phyloP scores from a whole-genome alignment of 1,140 invertebrate genomes.

The Hydropsyche tenuis region DNA sequence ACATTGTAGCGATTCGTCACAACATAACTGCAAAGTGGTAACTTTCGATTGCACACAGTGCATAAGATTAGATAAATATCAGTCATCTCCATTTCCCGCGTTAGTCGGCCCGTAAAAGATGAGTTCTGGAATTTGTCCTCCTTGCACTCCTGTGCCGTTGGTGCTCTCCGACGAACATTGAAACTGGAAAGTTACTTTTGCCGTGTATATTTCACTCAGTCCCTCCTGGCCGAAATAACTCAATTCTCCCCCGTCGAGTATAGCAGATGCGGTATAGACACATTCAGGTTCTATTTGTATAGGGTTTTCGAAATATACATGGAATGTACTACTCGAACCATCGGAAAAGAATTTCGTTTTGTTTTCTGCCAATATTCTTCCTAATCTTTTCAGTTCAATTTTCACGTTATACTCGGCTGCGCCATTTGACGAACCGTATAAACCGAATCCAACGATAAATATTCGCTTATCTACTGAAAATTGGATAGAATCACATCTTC shows the following conservation, averaged over 20 bases:
- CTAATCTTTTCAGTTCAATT: conserved; percentile 87
- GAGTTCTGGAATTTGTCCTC: conserved; percentile 92
- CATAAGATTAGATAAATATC: conserved; percentile 36
- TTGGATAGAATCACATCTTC: conserved; percentile 90
- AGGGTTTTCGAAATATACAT: conserved; percentile 91
- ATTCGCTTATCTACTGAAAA: conserved; percentile 92
- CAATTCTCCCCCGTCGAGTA: conserved; percentile 88
- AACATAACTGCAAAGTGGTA: conserved; percentile 19
- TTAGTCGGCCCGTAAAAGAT: conserved; percentile 87
- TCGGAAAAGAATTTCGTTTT: conserved; percentile 93
- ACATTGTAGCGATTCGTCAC: conserved; percentile 34
- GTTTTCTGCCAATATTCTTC: conserved; percentile 85
- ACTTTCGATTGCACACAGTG: conserved; percentile 12
- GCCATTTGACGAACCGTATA: conserved; percentile 91
- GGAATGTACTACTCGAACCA: conserved; percentile 92
- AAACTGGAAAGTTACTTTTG: conserved; percentile 91
- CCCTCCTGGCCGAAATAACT: conserved; percentile 97
- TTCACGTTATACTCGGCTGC: conserved; percentile 90
- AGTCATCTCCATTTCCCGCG: conserved; percentile 51
- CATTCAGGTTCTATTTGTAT: conserved; percentile 91
- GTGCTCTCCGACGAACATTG: conserved; percentile 93
- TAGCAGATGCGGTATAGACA: conserved; percentile 89
- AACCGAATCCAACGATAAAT: conserved; percentile 90
- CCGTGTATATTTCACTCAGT: conserved; percentile 87
- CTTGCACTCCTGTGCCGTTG: conserved; percentile 92